phyloP scores from a whole-genome alignment of 2,797 vertebrate genomes.

The Peromyscus attwateri region DNA sequence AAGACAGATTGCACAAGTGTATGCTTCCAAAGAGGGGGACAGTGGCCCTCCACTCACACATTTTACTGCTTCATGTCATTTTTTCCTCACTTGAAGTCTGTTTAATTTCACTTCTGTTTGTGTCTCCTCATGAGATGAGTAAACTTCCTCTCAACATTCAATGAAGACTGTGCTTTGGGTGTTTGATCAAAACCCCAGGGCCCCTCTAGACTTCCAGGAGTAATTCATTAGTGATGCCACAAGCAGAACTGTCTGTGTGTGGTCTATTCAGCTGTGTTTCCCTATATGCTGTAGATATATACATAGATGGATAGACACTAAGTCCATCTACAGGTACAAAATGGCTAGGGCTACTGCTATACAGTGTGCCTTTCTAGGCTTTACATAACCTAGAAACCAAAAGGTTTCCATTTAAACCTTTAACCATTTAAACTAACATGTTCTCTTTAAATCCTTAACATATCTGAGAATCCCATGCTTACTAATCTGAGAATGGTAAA shows the following conservation, averaged over 20 bases:
- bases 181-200: not conserved
- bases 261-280: not conserved
- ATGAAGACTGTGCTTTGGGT: not conserved
- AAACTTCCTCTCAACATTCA: slow-evolving; percentile 30
- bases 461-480: not conserved
- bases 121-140: slow-evolving; percentile 40
- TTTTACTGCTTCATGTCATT: slow-evolving; percentile 25
- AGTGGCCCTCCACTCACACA: not conserved
- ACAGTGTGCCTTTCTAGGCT: slow-evolving; percentile 3
- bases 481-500: slow-evolving; percentile 64
- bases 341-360: not conserved
- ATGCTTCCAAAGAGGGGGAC: not conserved
- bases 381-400: slow-evolving; percentile 35
- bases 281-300: not conserved
- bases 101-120: slow-evolving; percentile 45
- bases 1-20: not conserved
- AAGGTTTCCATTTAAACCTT: not conserved
- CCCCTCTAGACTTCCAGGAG: not conserved
- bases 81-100: not conserved
- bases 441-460: slow-evolving; percentile 20
- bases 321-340: not conserved
- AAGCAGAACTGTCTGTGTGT: not conserved
- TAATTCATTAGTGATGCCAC: not conserved
- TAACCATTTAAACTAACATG: not conserved
- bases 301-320: not conserved